Evolutionary conservation across 2,113 vertebrate species (phyloP), one percentile per base, ranked within the genome.

Genomic region (Gallinago jamesoni): DNA sequence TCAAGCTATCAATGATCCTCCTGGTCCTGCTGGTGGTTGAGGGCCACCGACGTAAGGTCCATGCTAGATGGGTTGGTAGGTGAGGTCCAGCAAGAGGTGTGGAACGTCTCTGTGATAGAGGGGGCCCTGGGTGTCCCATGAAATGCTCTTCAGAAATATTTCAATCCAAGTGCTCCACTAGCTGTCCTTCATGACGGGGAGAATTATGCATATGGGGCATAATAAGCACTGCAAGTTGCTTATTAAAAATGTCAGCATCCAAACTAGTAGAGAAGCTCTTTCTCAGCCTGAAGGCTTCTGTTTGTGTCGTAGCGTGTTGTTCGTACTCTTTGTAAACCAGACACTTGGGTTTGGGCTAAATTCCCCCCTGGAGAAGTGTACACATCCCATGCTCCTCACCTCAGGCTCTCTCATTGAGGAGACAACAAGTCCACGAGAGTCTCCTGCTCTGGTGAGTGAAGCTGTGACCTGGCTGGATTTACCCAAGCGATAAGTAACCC

Each of bases 11-110:
- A 43, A 0, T 41, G 73, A 66, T 88, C 70, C 63, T 55, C 5
- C 35, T 76, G 41, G 20, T 83, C 23, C 23, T 55, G 13, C 18
- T 59, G 31, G 64, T 56, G 31, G 60, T 66, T 64, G 62, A 83
- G 22, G 72, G 33, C 16, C 23, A 3, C 47, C 25, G 30, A 25
- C 0, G 0, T 31, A n/a, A 89, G 13, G 24, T 45, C 2, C 0
- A 1, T 89, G 53, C 17, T 78, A 14, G 35, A 13, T 30, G 28
- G 21, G 23, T 35, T 12, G 2, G 69, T 63, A 59, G 21, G 15
- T 41, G 68, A 52, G 2, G 14, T 83, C 73, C 75, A 84, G 33
- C 27, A 80, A 57, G 25, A 57, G 28, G 22, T 37, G 6, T 69
- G 50, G 9, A 85, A 60, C 0, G 0, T 31, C 21, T 43, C 48